Base-by-base conservation (phyloP, 1,140 invertebrate species). In the Fopius arisanus region DNA sequence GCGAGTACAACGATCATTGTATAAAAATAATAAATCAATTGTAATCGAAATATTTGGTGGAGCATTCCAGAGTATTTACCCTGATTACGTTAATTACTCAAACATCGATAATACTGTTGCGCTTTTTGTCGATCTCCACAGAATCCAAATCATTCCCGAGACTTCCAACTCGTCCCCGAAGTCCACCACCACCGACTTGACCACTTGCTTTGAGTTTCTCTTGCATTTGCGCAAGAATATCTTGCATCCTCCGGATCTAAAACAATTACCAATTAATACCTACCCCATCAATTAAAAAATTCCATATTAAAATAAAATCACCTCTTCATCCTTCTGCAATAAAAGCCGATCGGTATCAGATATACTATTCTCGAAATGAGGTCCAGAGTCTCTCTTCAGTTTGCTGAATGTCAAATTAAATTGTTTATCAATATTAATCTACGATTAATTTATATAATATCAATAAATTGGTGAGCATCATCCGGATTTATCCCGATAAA, bases 141-240 rank as follows among this genome's bases (percentile, higher is more conserved):
- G 79, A 75, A 74, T 85, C 85, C 59, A 86, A 76, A 77, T 85
- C 86, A 70, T 87, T 88, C 14, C 83, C 84, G n/a, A 86, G 80
- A 70, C 85, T 85, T 21, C 84, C 84, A 9, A 88, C 86, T 69
- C 86, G 77, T 5, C 83, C 81, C 26, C 83, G 79, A 40, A 87
- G 73, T 54, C 84, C 84, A 3, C 79, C 79, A 51, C 77, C 72
- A 28, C 79, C 78, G 6, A 75, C 80, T 81, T 92, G 91, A 79
- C 92, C 92, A 70, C 92, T 93, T 75, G 93, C 92, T 88, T 96
- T 95, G 29, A 98, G 91, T 88, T 98, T 96, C 79, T 97, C 95
- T 89, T 99, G 96, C 97, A 99, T 99, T 87, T 97, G 95, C 28
- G 94, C 93, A 71, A 99, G 90, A 92, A 98, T 97, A 85, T 98